These are phyloP conservation scores for Sphyrna mokarran DNA, from an alignment of 2,113 vertebrate genomes.

Conservation along the genomic window DNA sequence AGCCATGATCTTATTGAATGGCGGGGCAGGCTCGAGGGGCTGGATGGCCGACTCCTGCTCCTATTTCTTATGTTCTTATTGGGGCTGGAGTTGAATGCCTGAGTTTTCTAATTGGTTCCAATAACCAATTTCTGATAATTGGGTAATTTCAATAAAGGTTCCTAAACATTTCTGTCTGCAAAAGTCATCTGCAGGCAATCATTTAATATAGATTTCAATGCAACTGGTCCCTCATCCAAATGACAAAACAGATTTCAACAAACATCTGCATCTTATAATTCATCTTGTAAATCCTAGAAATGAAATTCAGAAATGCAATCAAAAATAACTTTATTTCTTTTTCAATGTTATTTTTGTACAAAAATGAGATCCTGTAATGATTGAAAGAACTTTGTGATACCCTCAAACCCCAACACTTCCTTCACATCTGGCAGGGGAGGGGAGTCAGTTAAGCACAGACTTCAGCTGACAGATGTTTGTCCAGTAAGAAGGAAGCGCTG, in stretches of 20 bases:
- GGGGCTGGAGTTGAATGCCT: not conserved
- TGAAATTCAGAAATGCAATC: not conserved
- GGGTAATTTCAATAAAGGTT: not conserved
- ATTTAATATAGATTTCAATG: not conserved
- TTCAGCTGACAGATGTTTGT: not conserved
- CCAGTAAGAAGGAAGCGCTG: not conserved
- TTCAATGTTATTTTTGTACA: not conserved
- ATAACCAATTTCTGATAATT: not conserved
- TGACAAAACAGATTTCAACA: not conserved
- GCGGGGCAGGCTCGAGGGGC: no score
- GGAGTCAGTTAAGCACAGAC: not conserved
- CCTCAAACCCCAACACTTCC: not conserved
- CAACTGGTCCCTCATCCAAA: not conserved
- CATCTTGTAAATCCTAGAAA: conserved; percentile 13
- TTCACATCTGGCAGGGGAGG: not conserved
- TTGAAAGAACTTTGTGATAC: not conserved
- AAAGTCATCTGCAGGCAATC: not conserved
- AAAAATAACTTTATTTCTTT: not conserved
- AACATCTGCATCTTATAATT: conserved; percentile 5
- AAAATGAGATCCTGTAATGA: not conserved
- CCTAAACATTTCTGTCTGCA: not conserved
- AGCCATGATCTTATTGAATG: no score
- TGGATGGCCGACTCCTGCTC: no score
- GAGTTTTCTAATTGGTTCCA: not conserved
- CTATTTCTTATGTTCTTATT: no score